These are phyloP conservation scores for Rhipidura dahli DNA, from an alignment of 2,113 vertebrate species.

Conservation along the genomic window DNA sequence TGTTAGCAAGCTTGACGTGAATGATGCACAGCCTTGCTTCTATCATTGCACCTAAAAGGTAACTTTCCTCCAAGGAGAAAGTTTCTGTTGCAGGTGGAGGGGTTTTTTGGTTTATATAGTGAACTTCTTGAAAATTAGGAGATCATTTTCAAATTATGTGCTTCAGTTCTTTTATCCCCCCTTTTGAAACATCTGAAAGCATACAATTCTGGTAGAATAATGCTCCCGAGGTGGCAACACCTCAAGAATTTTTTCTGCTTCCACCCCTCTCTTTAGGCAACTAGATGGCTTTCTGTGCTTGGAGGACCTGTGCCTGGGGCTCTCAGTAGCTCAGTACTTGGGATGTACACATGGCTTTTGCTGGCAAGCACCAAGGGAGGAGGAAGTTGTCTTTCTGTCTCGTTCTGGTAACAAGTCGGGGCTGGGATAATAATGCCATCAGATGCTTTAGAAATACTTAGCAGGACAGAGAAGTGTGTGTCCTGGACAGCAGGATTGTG, in stretches of 20 bases:
- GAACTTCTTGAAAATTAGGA: not conserved
- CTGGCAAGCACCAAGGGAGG: not conserved
- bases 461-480: not conserved
- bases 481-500: rapidly evolving
- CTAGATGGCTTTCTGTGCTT: not conserved
- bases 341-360: not conserved
- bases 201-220: not conserved
- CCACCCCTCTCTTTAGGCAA: not conserved
- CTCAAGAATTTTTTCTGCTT: not conserved
- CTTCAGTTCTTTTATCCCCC: not conserved
- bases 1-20: not conserved
- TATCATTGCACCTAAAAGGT: not conserved
- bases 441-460: not conserved
- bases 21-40: not conserved
- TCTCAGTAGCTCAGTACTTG: not conserved
- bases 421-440: not conserved
- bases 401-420: not conserved
- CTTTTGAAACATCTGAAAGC: not conserved
- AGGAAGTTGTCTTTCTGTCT: not conserved
- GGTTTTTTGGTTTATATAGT: rapidly evolving
- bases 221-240: rapidly evolving
- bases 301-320: not conserved
- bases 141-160: not conserved
- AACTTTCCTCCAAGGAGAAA: not conserved
- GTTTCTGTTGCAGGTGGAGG: not conserved